phyloP scores from a whole-genome alignment of 2,113 vertebrate genomes.

The Lasiurus cinereus region DNA sequence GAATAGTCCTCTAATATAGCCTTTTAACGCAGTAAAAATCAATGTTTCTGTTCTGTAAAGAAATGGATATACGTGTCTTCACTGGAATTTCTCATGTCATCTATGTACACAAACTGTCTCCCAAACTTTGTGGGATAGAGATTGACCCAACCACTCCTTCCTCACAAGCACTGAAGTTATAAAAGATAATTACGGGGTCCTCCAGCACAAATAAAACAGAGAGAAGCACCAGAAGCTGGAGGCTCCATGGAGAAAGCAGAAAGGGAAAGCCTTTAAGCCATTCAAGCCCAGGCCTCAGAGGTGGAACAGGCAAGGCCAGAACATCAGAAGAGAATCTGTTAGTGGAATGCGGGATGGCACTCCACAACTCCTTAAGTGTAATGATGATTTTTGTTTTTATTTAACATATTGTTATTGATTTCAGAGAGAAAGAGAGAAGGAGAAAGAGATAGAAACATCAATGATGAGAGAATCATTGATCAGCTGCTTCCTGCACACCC shows the following conservation, averaged over 20 bases:
- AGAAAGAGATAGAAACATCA: not conserved
- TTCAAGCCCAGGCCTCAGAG: not conserved
- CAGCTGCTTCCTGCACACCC: no score
- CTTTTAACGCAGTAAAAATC: not conserved
- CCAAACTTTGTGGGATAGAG: not conserved
- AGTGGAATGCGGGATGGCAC: accelerated
- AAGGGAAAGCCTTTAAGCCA: not conserved
- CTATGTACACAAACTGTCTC: not conserved
- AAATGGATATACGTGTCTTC: not conserved
- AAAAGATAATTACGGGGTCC: not conserved
- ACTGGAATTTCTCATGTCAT: not conserved
- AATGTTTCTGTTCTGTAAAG: not conserved
- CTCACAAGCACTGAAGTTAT: not conserved
- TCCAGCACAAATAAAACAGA: not conserved
- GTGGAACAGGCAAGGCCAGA: not conserved
- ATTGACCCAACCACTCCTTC: not conserved
- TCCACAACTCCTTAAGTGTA: not conserved
- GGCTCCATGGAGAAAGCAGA: not conserved
- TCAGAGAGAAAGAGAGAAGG: not conserved
- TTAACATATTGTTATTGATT: no score
- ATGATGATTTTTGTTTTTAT: not conserved
- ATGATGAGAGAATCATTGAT: no score
- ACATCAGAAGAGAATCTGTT: not conserved
- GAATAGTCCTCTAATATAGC: not conserved
- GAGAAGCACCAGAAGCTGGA: not conserved